Evolutionary conservation across 2,888 invertebrate species (phyloP).

Genomic region (Melinaea marsaeus): DNA sequence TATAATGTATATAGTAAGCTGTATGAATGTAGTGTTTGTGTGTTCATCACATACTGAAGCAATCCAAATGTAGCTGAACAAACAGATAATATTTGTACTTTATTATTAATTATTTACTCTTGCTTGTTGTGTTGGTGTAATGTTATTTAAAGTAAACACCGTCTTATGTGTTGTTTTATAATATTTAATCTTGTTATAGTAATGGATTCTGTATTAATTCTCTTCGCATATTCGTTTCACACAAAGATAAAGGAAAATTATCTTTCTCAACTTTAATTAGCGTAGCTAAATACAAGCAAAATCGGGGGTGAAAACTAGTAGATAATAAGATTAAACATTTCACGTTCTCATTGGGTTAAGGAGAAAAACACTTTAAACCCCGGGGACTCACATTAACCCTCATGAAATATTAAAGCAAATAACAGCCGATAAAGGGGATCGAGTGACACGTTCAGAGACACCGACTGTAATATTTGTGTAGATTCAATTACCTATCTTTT

Average conservation of each 20-base stretch:
- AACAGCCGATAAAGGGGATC: conserved; percentile 14
- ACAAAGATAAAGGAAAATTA: no score
- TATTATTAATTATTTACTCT: not conserved
- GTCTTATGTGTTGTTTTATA: no score
- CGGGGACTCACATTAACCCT: conserved; percentile 15
- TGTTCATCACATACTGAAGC: not conserved
- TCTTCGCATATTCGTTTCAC: no score
- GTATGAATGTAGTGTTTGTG: not conserved
- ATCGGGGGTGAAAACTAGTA: not conserved
- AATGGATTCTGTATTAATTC: no score
- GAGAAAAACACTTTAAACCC: conserved; percentile 1
- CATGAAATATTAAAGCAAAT: conserved; percentile 20
- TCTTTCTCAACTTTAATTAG: no score
- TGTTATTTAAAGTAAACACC: no score
- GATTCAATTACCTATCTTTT: not conserved
- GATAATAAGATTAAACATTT: not conserved
- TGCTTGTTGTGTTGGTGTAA: no score
- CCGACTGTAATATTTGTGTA: not conserved
- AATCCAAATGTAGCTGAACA: not conserved
- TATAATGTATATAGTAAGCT: no score
- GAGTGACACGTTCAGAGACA: conserved; percentile 2
- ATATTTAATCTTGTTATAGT: no score
- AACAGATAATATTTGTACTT: not conserved
- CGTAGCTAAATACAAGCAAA: not conserved
- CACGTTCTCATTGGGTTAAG: not conserved